Evolutionary conservation across 1,140 invertebrate genomes (phyloP).

Genomic region (Drosophila grimshawi): DNA sequence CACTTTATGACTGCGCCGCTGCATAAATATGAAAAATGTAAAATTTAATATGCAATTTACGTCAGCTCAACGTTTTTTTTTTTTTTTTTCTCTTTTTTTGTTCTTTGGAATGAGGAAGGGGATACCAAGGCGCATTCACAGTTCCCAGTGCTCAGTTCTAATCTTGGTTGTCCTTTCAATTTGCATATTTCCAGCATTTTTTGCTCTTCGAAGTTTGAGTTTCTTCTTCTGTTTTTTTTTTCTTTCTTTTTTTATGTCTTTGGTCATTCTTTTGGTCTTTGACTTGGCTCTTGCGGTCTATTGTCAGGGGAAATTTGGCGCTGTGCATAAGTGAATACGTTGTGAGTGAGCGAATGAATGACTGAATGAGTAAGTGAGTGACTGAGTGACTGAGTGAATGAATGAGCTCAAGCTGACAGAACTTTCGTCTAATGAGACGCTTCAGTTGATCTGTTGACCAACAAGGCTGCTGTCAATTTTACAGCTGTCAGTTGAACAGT

Average conservation of each 20-base stretch:
- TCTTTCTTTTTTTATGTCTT: conserved; percentile 50
- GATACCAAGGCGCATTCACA: background rate
- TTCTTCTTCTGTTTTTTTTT: conserved; percentile 36
- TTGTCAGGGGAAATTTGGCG: conserved; percentile 77
- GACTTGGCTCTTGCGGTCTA: conserved; percentile 39
- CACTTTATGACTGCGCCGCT: conserved; percentile 75
- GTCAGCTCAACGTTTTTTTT: conserved; percentile 57
- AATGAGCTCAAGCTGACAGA: conserved; percentile 14
- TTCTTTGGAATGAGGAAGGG: background rate
- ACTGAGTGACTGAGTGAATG: conserved; percentile 14
- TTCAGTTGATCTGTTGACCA: conserved; percentile 28
- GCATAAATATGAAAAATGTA: conserved; percentile 82
- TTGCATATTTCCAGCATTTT: conserved; percentile 63
- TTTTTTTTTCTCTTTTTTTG: conserved; percentile 9
- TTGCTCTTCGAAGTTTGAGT: conserved; percentile 35
- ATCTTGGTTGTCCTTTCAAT: conserved; percentile 63
- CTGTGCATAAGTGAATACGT: conserved; percentile 39
- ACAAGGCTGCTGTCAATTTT: conserved; percentile 25
- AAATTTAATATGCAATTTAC: conserved; percentile 82
- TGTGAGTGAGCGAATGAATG: conserved; percentile 41
- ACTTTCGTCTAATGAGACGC: conserved; percentile 41
- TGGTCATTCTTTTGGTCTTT: conserved; percentile 52
- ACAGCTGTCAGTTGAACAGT: conserved; percentile 14
- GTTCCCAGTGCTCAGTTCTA: background rate
- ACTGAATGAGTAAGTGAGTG: conserved; percentile 6